Evolutionary conservation across 2,888 invertebrate genomes (phyloP), one percentile per base, ranked within the genome.

Genomic region (Gari tellinella): DNA sequence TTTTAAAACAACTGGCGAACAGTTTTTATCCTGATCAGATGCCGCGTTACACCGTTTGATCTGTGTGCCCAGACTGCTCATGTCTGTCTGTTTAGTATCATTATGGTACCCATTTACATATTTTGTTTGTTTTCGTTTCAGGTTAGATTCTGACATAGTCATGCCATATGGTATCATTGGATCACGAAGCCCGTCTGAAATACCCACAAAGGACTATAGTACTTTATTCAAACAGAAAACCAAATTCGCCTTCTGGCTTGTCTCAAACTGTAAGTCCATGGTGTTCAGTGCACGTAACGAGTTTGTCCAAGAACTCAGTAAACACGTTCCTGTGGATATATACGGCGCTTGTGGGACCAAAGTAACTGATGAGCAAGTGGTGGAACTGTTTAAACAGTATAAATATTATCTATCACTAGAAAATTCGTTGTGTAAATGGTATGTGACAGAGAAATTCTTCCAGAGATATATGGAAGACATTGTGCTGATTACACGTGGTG

Each of bases 401-500:
- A 60, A 49, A 31, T 60, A 48, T 31, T 60, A 23, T 38, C 49
- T 60, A 0, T 19, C 48, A 10, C 48, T 60, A 38, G 60, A 60
- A 19, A 60, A 60, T 10, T 60, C 60, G 17, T 38, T 60, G 15
- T 60, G 60, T n/a, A 21, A 26, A 0, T 46, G 48, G 46, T 60
- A 60, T 19, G 60, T 60, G 21, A 49, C 60, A 10, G 60, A 60
- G 40, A 60, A 60, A 21, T 60, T 60, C 31, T 60, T 49, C n/a
- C 8, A 38, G 0, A 25, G 48, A n/a, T 60, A 38, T 21, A 41
- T 23, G 19, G 19, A 31, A 8, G 61, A 72, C 41, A 46, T 51
- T n/a, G 12, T 65, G 15, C 37, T 61, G 12, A 51, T 61, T 23
- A 60, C 43, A 2, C 58, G 67, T 19, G 67, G 67, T 43, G 67